Percentiles rank a stretch among this genome's conserved stretches.
Evolutionary conservation across 2,797 vertebrate species (phyloP).

Genomic region (Onychomys arenicola): DNA sequence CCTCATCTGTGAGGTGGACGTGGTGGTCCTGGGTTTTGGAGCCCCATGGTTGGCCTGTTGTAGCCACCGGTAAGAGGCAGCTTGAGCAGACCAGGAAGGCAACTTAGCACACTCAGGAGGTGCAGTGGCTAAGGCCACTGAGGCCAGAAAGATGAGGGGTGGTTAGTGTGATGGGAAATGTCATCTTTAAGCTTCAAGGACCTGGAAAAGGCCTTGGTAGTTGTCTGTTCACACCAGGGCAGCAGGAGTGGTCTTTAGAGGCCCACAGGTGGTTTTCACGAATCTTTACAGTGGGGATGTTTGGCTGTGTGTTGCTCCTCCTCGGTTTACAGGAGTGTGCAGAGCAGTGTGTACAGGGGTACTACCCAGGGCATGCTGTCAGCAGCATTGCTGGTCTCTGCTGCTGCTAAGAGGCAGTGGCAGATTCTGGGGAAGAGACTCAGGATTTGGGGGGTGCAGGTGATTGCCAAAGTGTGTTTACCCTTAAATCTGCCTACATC

Average conservation of each 20-base stretch:
- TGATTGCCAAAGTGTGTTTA: neutral
- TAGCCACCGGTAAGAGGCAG: neutral
- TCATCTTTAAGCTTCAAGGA: neutral
- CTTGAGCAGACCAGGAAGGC: neutral
- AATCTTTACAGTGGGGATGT: neutral
- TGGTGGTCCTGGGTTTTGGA: neutral
- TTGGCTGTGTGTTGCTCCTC: neutral
- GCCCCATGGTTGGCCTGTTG: neutral
- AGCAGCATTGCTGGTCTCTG: neutral
- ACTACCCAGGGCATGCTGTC: fast-evolving
- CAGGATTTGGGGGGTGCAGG: neutral
- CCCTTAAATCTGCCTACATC: neutral
- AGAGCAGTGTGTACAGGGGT: fast-evolving
- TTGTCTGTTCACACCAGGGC: neutral
- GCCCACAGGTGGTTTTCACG: neutral
- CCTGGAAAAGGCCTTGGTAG: fast-evolving
- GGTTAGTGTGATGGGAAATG: neutral
- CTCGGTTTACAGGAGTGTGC: neutral
- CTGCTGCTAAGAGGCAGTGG: neutral
- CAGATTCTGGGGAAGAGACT: neutral
- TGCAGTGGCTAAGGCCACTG: neutral
- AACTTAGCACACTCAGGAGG: fast-evolving
- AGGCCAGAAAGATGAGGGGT: neutral
- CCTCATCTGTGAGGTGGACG: neutral
- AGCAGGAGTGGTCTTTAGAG: neutral